Percentiles rank a stretch among this genome's conserved stretches.
These are phyloP conservation scores for Saccopteryx bilineata DNA, from an alignment of 2,113 vertebrate species.

Conservation along the genomic window DNA sequence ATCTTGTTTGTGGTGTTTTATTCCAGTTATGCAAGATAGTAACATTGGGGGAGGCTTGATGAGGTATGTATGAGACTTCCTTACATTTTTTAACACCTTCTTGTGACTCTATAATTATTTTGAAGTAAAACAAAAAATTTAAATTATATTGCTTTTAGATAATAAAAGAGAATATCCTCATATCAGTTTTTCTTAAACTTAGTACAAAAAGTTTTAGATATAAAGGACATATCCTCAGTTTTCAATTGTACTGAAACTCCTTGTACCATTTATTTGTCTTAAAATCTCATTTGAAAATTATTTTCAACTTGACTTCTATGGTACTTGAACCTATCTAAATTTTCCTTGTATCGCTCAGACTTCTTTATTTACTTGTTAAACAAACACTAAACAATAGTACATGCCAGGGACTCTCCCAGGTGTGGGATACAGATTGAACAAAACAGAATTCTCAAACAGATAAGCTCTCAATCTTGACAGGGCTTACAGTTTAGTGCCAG, in stretches of 20 bases:
- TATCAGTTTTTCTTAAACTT: neutral
- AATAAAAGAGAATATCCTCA: neutral
- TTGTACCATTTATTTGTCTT: neutral
- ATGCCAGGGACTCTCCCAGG: neutral
- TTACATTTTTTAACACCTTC: neutral
- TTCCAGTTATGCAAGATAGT: neutral
- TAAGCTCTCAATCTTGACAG: neutral
- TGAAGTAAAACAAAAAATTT: neutral
- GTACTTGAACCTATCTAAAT: neutral
- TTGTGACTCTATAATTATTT: neutral
- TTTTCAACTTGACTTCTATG: neutral
- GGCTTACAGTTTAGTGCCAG: neutral
- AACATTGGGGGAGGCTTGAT: neutral
- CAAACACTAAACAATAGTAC: neutral
- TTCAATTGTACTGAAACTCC: neutral
- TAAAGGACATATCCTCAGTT: neutral
- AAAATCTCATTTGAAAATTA: conserved; percentile 53
- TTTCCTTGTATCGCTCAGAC: neutral
- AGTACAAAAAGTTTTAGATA: neutral
- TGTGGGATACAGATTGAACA: neutral
- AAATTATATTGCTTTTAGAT: neutral
- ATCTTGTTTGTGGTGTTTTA: neutral
- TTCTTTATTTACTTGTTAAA: conserved; percentile 10
- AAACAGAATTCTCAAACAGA: neutral
- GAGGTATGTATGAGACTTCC: neutral